Base-by-base conservation (phyloP, 2,888 invertebrate genomes). In the Agriopis aurantiaria region DNA sequence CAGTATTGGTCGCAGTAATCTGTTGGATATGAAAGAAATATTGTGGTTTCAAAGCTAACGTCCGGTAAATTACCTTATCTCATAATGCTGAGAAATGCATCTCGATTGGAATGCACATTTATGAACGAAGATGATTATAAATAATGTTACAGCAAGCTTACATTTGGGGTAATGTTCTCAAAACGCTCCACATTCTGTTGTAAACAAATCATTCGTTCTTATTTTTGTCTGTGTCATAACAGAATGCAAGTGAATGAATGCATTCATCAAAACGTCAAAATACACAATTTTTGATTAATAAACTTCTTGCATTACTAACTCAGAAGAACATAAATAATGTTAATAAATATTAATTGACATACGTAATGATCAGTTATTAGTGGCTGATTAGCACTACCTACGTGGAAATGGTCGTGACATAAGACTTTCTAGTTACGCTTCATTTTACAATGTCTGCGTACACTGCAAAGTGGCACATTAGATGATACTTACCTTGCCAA, bases 11-110 rank as follows among this genome's bases (percentile, higher is more conserved):
- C 72, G 66, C 76, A 72, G 78, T 82, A 84, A 87, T 87, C 83
- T 85, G 62, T 81, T 74, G 75, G 86, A 85, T 86, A 82, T 79
- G 80, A 78, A 83, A 85, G 83, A 87, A 82, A 81, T 87, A 87
- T 85, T 84, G 80, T 82, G 78, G 81, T 84, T 82, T 79, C 63
- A 68, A 74, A 79, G 79, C 75, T 83, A 78, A 79, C 75, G 82
- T 78, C 74, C 72, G 70, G 79, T 80, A 81, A 83, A 83, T 85
- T 78, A 78, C 79, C 78, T 75, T 79, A 79, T 78, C 79, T 78
- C 69, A 65, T 75, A 72, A 82, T 75, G 72, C 74, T 75, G 74
- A 63, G 73, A 78, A 77, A 78, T 75, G 76, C 68, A 78, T 78
- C 69, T 69, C 68, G 68, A 61, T 77, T 70, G 72, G 78, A 80